These are phyloP conservation scores for Fukomys damarensis DNA, from an alignment of 2,113 vertebrate genomes.

Conservation along the genomic window DNA sequence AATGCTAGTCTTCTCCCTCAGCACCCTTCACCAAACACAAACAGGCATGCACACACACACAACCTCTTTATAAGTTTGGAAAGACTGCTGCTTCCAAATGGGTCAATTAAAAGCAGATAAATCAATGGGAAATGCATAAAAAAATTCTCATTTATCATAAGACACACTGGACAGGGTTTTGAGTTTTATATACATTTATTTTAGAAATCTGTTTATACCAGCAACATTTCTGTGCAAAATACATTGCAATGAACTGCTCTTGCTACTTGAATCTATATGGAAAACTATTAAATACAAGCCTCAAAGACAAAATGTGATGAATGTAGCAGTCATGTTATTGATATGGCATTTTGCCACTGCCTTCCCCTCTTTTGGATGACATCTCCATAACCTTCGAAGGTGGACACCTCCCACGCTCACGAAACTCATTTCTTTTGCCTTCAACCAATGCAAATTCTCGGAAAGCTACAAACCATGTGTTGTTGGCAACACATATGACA, in stretches of 20 bases:
- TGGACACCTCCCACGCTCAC: neutral
- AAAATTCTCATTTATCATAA: conserved; percentile 81
- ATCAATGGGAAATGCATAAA: conserved; percentile 71
- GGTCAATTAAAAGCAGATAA: conserved; percentile 80
- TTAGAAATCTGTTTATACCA: conserved; percentile 83
- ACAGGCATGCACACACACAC: neutral
- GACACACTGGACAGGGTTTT: conserved; percentile 68
- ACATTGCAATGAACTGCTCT: conserved; percentile 74
- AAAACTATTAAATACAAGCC: conserved; percentile 65
- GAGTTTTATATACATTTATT: conserved; percentile 80
- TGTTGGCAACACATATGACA: neutral
- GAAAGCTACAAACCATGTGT: neutral
- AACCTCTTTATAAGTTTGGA: neutral
- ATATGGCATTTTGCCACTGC: conserved; percentile 26
- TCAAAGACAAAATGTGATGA: conserved; percentile 58
- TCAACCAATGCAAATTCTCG: neutral
- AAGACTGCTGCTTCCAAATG: conserved; percentile 1
- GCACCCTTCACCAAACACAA: neutral
- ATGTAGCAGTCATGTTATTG: neutral
- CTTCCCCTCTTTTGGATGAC: neutral
- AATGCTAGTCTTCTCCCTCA: neutral
- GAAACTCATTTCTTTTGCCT: neutral
- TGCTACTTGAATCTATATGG: conserved; percentile 61
- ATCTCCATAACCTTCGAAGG: neutral
- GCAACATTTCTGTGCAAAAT: conserved; percentile 79